A percentile compares a stretch with the other conserved stretches of the same genome.
phyloP scores from a whole-genome alignment of 1,140 invertebrate species.

The Aphaenogaster rudis region DNA sequence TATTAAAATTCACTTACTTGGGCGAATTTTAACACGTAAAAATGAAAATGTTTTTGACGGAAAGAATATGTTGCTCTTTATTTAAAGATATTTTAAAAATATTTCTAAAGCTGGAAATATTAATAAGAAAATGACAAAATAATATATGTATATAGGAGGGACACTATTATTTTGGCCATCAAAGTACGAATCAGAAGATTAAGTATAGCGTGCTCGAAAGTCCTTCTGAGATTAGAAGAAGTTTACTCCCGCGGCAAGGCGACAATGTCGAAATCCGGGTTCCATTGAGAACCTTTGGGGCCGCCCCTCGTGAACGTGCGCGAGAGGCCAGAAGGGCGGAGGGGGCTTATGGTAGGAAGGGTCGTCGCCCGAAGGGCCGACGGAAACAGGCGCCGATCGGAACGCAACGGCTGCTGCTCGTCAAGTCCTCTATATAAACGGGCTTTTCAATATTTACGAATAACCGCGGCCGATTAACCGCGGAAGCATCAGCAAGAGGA shows the following conservation, averaged over 20 bases:
- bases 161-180: neutral
- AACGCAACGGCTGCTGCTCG: slow-evolving; percentile 52
- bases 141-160: neutral
- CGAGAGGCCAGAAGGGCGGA: slow-evolving; percentile 37
- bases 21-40: slow-evolving; percentile 5
- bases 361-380: slow-evolving; percentile 61
- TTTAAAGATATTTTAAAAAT: slow-evolving; percentile 5
- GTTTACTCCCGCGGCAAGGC: slow-evolving; percentile 18
- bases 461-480: slow-evolving; percentile 39
- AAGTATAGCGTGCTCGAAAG: slow-evolving; percentile 12
- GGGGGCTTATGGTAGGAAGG: slow-evolving; percentile 39
- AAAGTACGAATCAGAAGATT: neutral
- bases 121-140: neutral
- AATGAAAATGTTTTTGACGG: neutral
- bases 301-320: slow-evolving; percentile 43
- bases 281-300: slow-evolving; percentile 58
- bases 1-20: neutral
- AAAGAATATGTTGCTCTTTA: neutral
- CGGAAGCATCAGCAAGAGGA: slow-evolving; percentile 19
- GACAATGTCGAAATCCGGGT: slow-evolving; percentile 36
- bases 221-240: slow-evolving; percentile 28
- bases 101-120: neutral
- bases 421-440: slow-evolving; percentile 49
- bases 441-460: slow-evolving; percentile 52
- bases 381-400: slow-evolving; percentile 49